Evolutionary conservation across 1,140 invertebrate species (phyloP).

Genomic region (Notospermus geniculatus): DNA sequence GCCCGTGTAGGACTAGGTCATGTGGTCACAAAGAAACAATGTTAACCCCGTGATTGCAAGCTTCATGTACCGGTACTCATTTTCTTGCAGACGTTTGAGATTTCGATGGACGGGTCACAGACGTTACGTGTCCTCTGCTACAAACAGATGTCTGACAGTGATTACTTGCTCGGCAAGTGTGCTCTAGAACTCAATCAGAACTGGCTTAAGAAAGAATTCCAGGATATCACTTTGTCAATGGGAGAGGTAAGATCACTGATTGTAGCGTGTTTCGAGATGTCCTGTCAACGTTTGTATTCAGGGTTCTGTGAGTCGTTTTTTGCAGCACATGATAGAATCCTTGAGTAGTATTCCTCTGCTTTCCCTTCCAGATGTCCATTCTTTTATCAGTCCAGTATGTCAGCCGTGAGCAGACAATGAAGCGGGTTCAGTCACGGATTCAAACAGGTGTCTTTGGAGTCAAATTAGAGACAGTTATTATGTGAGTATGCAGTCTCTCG

Average conservation of each 20-base stretch:
- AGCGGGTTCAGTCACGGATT: constrained; percentile 68
- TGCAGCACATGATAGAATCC: too few relatives aligned
- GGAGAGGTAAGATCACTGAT: too few relatives aligned
- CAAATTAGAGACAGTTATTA: constrained; percentile 3
- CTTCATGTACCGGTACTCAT: too few relatives aligned
- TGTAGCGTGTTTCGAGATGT: too few relatives aligned
- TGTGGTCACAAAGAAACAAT: too few relatives aligned
- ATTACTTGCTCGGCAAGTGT: constrained; percentile 45
- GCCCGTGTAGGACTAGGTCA: too few relatives aligned
- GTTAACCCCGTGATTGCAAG: too few relatives aligned
- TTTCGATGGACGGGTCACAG: constrained; percentile 89
- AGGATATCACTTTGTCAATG: constrained; percentile 62
- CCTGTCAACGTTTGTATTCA: too few relatives aligned
- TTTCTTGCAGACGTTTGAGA: constrained; percentile 75
- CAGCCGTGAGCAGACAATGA: constrained; percentile 75
- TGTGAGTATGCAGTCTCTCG: constrained; percentile 33
- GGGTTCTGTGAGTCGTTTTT: too few relatives aligned
- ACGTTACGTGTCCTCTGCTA: constrained; percentile 84
- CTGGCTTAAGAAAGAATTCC: constrained; percentile 63
- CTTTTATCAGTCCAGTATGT: constrained; percentile 70
- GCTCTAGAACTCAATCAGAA: constrained; percentile 62
- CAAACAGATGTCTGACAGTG: constrained; percentile 55
- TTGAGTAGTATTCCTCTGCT: too few relatives aligned
- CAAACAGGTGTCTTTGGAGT: constrained; percentile 10
- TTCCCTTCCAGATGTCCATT: too few relatives aligned